Percentiles rank a stretch among this genome's conserved stretches.
phyloP scores from a whole-genome alignment of 2,888 invertebrate genomes.

The Drosophila acutilabella region DNA sequence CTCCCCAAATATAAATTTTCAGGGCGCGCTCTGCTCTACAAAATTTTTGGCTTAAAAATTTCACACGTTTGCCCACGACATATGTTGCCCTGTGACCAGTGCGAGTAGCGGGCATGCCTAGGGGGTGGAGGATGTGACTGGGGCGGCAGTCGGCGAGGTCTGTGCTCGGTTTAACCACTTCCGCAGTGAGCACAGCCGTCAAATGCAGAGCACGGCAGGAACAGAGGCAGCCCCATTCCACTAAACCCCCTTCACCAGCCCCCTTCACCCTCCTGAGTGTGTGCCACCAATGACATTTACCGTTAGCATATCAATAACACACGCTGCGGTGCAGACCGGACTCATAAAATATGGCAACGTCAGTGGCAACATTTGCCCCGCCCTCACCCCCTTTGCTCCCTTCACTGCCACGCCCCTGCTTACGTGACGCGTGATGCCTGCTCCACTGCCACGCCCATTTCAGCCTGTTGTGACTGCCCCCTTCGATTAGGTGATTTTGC shows the following conservation, averaged over 20 bases:
- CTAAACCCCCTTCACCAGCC: not conserved
- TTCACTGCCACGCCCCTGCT: conserved; percentile 45
- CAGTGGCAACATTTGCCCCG: conserved; percentile 63
- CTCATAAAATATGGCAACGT: conserved; percentile 80
- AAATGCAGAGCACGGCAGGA: conserved; percentile 56
- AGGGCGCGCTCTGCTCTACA: conserved; percentile 27
- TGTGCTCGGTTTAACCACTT: conserved; percentile 66
- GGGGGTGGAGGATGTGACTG: not conserved
- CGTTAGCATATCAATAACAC: conserved; percentile 82
- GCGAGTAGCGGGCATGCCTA: not conserved
- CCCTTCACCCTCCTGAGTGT: not conserved
- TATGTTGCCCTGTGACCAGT: conserved; percentile 50
- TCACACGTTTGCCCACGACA: conserved; percentile 76
- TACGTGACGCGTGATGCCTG: conserved; percentile 59
- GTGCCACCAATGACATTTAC: conserved; percentile 59
- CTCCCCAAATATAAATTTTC: conserved; percentile 46
- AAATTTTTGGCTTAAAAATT: conserved; percentile 71
- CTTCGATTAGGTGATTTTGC: conserved; percentile 61
- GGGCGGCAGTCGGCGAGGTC: not conserved
- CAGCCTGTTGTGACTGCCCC: not conserved
- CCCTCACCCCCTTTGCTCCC: conserved; percentile 63
- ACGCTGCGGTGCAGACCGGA: conserved; percentile 64
- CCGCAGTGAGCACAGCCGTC: conserved; percentile 67
- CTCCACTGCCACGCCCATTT: conserved; percentile 4
- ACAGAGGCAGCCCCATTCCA: not conserved